These are phyloP conservation scores for Aphidius colemani DNA, from an alignment of 2,888 invertebrate species.

Conservation along the genomic window DNA sequence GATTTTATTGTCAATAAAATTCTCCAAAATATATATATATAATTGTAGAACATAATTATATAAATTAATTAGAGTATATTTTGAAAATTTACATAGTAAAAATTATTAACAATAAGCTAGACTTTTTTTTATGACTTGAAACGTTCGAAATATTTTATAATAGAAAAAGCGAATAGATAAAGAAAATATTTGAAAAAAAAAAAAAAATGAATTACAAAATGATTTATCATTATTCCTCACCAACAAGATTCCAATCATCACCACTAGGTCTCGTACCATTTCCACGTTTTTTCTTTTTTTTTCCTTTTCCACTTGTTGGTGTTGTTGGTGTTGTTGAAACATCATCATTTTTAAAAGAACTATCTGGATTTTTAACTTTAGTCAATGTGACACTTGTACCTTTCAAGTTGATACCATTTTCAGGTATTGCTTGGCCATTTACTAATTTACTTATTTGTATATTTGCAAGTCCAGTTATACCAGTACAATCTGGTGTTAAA, in stretches of 20 bases:
- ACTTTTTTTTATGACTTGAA: background rate
- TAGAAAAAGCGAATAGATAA: background rate
- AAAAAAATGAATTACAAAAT: conserved; percentile 15
- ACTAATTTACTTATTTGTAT: conserved; percentile 58
- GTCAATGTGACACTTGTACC: conserved; percentile 57
- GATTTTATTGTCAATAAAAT: background rate
- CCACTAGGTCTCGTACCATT: conserved; percentile 53
- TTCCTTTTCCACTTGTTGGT: conserved; percentile 43
- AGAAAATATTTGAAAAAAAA: conserved; percentile 7
- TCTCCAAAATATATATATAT: background rate
- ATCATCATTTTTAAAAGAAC: conserved; percentile 37
- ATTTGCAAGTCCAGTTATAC: conserved; percentile 52
- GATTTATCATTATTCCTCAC: conserved; percentile 52
- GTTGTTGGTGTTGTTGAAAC: conserved; percentile 37
- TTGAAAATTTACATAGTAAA: background rate
- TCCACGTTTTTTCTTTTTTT: conserved; percentile 58
- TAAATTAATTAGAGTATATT: no score
- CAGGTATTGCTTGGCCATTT: conserved; percentile 55
- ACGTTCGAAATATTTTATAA: background rate
- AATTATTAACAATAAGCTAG: no score
- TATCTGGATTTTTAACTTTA: conserved; percentile 47
- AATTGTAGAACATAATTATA: no score
- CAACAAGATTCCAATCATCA: conserved; percentile 61
- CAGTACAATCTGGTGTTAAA: conserved; percentile 47
- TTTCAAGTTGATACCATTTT: conserved; percentile 55